A percentile compares a stretch with the other conserved stretches of the same genome.
Conservation (phyloP, 1,140 invertebrate species). For the Theocolax elegans region DNA sequence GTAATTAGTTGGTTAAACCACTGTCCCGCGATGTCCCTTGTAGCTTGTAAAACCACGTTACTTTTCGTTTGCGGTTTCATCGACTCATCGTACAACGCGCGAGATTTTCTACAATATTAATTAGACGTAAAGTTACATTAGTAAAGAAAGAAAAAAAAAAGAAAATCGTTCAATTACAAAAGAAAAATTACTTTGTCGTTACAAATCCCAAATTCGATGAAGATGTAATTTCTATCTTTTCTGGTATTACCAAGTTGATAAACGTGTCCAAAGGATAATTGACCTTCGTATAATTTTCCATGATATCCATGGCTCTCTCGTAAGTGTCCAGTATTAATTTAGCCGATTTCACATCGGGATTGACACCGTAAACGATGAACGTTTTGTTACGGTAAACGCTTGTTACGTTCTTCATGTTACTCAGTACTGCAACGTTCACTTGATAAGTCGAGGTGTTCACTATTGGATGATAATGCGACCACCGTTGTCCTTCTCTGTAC, state of each 20-base stretch:
- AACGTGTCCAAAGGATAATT: slow-evolving; percentile 31
- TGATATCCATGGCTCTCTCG: slow-evolving; percentile 13
- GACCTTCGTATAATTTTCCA: slow-evolving; percentile 31
- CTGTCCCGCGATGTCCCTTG: slow-evolving; percentile 75
- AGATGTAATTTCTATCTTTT: slow-evolving; percentile 2
- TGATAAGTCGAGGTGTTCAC: slow-evolving; percentile 65
- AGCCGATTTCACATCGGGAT: slow-evolving; percentile 15
- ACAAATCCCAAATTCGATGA: slow-evolving; percentile 32
- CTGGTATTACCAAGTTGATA: neutral
- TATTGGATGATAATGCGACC: slow-evolving; percentile 79
- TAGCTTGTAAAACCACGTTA: slow-evolving; percentile 67
- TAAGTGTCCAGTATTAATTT: slow-evolving; percentile 15
- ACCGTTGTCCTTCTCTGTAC: slow-evolving; percentile 63
- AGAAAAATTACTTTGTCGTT: slow-evolving; percentile 53
- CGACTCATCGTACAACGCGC: slow-evolving; percentile 67
- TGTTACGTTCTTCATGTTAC: slow-evolving; percentile 21
- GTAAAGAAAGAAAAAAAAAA: neutral
- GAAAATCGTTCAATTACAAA: neutral
- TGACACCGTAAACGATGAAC: slow-evolving; percentile 5
- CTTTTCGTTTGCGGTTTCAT: slow-evolving; percentile 59
- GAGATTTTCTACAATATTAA: slow-evolving; percentile 16
- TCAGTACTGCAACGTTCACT: slow-evolving; percentile 24
- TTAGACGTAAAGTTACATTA: neutral
- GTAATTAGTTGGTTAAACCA: slow-evolving; percentile 73
- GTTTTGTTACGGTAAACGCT: slow-evolving; percentile 10